Conservation (phyloP, 2,888 invertebrate species). For the Catocala nupta region DNA sequence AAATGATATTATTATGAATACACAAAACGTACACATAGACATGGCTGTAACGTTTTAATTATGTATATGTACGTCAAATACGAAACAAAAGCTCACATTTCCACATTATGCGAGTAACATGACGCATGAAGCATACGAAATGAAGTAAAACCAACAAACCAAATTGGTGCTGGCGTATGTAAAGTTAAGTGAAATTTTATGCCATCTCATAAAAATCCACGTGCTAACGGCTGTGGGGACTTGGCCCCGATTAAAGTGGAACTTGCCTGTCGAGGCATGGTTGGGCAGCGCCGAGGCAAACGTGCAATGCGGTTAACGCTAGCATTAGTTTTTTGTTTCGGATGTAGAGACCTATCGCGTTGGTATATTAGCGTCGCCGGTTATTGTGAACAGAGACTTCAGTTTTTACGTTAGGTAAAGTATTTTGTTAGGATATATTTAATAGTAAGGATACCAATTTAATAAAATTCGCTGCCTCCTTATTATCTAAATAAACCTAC, state of each 20-base stretch:
- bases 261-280: conserved; percentile 24
- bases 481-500: too few relatives aligned
- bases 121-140: conserved; percentile 66
- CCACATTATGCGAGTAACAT: conserved; percentile 60
- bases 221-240: conserved; percentile 49
- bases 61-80: conserved; percentile 58
- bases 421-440: too few relatives aligned
- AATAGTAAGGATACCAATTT: too few relatives aligned
- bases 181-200: conserved; percentile 79
- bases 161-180: conserved; percentile 65
- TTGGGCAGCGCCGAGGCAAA: background rate
- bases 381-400: too few relatives aligned
- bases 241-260: conserved; percentile 38
- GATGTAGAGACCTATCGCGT: too few relatives aligned
- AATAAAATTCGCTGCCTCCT: too few relatives aligned
- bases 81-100: conserved; percentile 68
- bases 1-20: conserved; percentile 2
- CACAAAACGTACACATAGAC: conserved; percentile 18
- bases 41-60: conserved; percentile 49
- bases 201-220: conserved; percentile 73
- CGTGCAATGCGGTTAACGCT: too few relatives aligned
- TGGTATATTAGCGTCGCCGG: too few relatives aligned
- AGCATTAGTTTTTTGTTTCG: too few relatives aligned
- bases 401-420: too few relatives aligned
- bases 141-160: conserved; percentile 70